Base-by-base conservation (phyloP, 2,113 vertebrate genomes). In the Mesembrinibis cayennensis region DNA sequence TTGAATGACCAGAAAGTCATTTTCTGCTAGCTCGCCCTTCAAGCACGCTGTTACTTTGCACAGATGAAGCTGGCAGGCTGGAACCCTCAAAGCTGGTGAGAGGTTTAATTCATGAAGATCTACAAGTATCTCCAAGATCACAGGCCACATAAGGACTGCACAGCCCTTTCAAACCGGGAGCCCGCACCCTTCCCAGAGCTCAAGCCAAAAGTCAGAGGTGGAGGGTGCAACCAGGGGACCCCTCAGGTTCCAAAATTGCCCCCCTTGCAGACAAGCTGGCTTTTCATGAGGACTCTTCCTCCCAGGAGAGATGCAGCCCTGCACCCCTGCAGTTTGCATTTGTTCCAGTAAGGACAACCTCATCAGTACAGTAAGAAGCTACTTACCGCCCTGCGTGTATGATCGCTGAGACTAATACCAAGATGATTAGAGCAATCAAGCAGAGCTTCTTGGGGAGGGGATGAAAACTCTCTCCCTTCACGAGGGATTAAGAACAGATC, bases 401-500 rank as follows among this genome's bases (percentile, higher is more conserved):
- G 62, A 93, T 72, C 27, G 0, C 85, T 34, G 59, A 79, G 67
- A 80, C n/a, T 96, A 96, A 96, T 66, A 82, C 76, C 72, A 70
- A 81, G 76, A 71, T 80, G 90, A 96, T 96, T 95, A 95, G 62
- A 92, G 82, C 79, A 93, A 95, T 94, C 96, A 96, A 90, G 72
- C 25, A 22, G 42, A 93, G 92, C 87, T 94, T 73, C 95, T 76
- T 62, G 82, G 25, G 36, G 63, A 87, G 26, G 30, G 94, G 63
- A 96, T 92, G 81, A 93, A 90, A 93, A 91, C 53, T 94, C 89
- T 89, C 83, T 82, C 92, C 79, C 82, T 73, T 94, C 67, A 50
- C 20, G 32, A 80, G 42, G 79, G 79, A 96, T 95, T 96, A 96
- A 93, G 50, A 92, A 58, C 62, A 91, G 85, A 93, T 90, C 74